Evolutionary conservation across 2,113 vertebrate species (phyloP).

Genomic region (Lontra canadensis): DNA sequence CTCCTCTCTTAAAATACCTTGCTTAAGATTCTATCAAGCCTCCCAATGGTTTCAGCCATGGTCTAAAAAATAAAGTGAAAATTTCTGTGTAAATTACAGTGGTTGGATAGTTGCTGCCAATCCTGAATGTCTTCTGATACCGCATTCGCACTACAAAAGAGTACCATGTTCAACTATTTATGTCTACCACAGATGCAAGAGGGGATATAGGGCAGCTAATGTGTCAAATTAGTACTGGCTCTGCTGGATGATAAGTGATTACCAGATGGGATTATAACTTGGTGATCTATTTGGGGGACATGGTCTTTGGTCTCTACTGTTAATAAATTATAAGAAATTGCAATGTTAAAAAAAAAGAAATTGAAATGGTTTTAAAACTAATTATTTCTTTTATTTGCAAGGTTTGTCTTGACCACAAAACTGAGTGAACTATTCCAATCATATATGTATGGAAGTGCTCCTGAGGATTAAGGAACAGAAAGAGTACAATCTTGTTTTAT

Average conservation of each 20-base stretch:
- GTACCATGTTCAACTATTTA: background rate
- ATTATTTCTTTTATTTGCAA: background rate
- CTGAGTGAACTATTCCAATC: background rate
- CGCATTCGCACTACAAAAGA: background rate
- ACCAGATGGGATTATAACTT: background rate
- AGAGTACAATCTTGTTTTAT: background rate
- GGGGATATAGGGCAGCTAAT: background rate
- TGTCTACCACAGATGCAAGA: background rate
- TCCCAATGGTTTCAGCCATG: background rate
- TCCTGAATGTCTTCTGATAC: background rate
- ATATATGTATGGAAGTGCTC: background rate
- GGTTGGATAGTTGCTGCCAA: background rate
- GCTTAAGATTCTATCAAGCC: background rate
- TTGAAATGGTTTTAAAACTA: background rate
- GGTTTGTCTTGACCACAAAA: background rate
- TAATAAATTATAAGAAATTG: background rate
- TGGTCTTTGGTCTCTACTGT: background rate
- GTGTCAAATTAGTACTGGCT: background rate
- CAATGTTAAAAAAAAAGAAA: background rate
- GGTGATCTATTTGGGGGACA: background rate
- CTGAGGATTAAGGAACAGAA: background rate
- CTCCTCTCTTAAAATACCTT: background rate
- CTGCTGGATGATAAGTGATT: background rate
- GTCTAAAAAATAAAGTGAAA: background rate
- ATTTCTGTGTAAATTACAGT: background rate